Percentiles rank a stretch among this genome's conserved stretches.
Conservation (phyloP, 2,888 invertebrate species). For the Leucoptera coffeella region DNA sequence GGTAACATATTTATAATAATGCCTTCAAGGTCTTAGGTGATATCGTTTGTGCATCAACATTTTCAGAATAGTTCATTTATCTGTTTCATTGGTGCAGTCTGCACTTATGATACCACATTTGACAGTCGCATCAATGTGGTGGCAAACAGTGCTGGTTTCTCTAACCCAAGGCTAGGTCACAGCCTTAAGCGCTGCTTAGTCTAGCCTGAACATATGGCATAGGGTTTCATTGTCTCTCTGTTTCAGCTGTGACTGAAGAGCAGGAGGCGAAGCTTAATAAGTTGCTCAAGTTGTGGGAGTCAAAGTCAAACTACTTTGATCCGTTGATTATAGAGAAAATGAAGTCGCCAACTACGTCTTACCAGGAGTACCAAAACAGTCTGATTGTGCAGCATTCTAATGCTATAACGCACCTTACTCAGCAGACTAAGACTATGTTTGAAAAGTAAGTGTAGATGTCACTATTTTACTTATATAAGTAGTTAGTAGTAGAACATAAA, state of each 20-base stretch:
- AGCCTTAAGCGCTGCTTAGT: slow-evolving; percentile 36
- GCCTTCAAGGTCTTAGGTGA: slow-evolving; percentile 25
- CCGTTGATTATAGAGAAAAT: slow-evolving; percentile 77
- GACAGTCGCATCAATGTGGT: too few relatives aligned
- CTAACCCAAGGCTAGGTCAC: too few relatives aligned
- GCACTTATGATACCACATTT: too few relatives aligned
- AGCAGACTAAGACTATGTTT: slow-evolving; percentile 77
- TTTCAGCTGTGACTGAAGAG: slow-evolving; percentile 74
- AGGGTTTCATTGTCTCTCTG: slow-evolving; percentile 36
- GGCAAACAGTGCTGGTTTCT: too few relatives aligned
- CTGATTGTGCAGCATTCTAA: slow-evolving; percentile 75
- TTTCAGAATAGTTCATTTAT: slow-evolving; percentile 12
- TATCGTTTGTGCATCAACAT: slow-evolving; percentile 37
- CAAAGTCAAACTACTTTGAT: slow-evolving; percentile 86
- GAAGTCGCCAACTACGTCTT: slow-evolving; percentile 80
- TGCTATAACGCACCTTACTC: slow-evolving; percentile 69
- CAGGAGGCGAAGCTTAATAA: slow-evolving; percentile 89
- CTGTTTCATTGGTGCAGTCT: slow-evolving; percentile 29
- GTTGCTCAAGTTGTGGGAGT: slow-evolving; percentile 92
- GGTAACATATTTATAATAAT: slow-evolving; percentile 58
- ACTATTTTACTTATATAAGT: too few relatives aligned
- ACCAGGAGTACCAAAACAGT: slow-evolving; percentile 83
- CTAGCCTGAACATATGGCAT: too few relatives aligned
- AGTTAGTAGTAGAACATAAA: too few relatives aligned
- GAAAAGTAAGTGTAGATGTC: slow-evolving; percentile 59